These are phyloP conservation scores for Tonatia bakeri DNA, from an alignment of 2,113 vertebrate genomes.

Conservation along the genomic window DNA sequence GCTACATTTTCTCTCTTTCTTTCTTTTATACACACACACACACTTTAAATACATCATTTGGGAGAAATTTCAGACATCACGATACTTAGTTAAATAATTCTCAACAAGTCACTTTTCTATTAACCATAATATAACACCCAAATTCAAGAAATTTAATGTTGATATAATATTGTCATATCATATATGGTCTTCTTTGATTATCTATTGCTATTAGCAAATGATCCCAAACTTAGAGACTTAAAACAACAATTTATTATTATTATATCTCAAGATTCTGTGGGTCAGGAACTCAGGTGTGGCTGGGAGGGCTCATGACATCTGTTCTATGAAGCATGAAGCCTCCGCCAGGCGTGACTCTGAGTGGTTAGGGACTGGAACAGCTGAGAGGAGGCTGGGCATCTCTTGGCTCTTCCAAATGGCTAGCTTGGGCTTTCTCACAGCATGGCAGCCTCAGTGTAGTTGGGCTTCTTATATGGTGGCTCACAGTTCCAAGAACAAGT, in stretches of 20 bases:
- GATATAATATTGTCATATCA: not conserved
- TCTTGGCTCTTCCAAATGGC: not conserved
- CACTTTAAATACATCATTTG: not conserved
- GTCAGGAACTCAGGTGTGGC: not conserved
- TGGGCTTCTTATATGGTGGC: not conserved
- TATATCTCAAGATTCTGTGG: not conserved
- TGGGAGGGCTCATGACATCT: not conserved
- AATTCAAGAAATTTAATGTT: not conserved
- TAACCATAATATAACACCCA: not conserved
- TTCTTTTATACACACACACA: not conserved
- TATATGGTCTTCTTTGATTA: not conserved
- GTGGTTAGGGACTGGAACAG: not conserved
- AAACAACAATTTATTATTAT: not conserved
- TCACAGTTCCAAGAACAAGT: not conserved
- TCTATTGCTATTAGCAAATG: not conserved
- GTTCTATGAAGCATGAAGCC: not conserved
- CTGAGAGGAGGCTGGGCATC: not conserved
- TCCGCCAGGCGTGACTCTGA: not conserved
- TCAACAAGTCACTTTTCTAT: not conserved
- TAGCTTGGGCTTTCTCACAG: not conserved
- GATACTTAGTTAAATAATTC: not conserved
- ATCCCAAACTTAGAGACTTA: not conserved
- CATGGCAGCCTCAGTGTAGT: not conserved
- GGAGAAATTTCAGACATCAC: not conserved
- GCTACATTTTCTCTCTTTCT: not conserved